Conservation (phyloP, 2,113 vertebrate species). For the Spheniscus mendiculus region DNA sequence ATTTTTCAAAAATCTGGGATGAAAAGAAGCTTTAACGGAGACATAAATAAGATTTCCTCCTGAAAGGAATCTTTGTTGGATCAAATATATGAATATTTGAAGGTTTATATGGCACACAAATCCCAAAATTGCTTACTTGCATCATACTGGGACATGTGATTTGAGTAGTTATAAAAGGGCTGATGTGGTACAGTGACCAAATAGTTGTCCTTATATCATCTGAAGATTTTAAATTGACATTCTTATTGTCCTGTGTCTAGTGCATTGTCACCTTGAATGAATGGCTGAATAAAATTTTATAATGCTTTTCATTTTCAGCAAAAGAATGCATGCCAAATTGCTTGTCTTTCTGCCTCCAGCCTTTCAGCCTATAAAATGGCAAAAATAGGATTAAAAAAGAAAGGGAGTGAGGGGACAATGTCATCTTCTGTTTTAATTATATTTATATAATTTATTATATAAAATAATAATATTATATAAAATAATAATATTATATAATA, state of each 20-base stretch:
- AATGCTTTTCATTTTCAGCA: not conserved
- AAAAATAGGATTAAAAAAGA: not conserved
- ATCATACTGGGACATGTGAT: not conserved
- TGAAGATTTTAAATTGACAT: not conserved
- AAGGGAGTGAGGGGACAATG: not conserved
- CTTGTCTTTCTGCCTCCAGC: not conserved
- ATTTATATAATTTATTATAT: too few species aligned
- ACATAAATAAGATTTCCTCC: not conserved
- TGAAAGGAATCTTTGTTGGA: not conserved
- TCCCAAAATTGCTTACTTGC: accelerated
- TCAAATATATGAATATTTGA: not conserved
- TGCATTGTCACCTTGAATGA: not conserved
- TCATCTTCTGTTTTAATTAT: conserved; percentile 15
- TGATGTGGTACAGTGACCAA: not conserved
- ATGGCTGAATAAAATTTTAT: conserved; percentile 44
- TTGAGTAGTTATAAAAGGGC: not conserved
- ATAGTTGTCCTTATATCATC: not conserved
- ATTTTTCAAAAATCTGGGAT: not conserved
- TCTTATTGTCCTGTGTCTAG: not conserved
- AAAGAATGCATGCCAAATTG: not conserved
- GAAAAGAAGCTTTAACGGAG: not conserved
- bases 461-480: too few species aligned
- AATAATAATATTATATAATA: too few species aligned
- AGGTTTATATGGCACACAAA: not conserved
- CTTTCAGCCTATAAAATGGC: not conserved